Evolutionary conservation across 2,888 invertebrate genomes (phyloP).

Genomic region (Heteromurus nitidus): DNA sequence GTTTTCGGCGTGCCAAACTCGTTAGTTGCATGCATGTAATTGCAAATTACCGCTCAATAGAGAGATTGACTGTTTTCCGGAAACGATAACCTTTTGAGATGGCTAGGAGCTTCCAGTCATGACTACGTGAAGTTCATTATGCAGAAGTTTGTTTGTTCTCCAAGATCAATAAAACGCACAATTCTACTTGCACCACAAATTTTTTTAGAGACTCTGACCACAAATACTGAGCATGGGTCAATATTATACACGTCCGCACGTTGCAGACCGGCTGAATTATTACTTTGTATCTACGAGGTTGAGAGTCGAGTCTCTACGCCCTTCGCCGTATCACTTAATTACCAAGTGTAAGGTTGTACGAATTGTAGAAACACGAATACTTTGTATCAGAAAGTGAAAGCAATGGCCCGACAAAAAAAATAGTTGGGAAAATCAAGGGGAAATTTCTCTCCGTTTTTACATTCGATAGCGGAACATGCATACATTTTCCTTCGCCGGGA

Average conservation of each 20-base stretch:
- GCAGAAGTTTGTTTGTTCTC: slow-evolving; percentile 32
- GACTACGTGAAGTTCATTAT: neutral
- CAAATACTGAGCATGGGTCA: neutral
- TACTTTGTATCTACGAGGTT: neutral
- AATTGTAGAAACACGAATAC: no score
- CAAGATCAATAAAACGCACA: slow-evolving; percentile 48
- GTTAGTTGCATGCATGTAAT: no score
- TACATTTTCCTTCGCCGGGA: no score
- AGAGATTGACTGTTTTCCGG: neutral
- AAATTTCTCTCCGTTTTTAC: no score
- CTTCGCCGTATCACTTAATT: no score
- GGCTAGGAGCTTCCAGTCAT: neutral
- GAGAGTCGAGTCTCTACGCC: neutral
- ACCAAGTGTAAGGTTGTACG: no score
- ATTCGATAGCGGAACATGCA: no score
- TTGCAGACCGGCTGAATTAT: neutral
- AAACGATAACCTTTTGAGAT: neutral
- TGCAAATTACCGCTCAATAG: no score
- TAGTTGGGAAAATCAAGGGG: no score
- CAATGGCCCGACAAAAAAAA: no score
- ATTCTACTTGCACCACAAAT: slow-evolving; percentile 1
- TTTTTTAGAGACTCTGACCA: neutral
- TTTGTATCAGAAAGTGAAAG: no score
- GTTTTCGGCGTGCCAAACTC: no score
- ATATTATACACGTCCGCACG: neutral